These are phyloP conservation scores for Tachycineta bicolor DNA, from an alignment of 2,113 vertebrate species.

Conservation along the genomic window DNA sequence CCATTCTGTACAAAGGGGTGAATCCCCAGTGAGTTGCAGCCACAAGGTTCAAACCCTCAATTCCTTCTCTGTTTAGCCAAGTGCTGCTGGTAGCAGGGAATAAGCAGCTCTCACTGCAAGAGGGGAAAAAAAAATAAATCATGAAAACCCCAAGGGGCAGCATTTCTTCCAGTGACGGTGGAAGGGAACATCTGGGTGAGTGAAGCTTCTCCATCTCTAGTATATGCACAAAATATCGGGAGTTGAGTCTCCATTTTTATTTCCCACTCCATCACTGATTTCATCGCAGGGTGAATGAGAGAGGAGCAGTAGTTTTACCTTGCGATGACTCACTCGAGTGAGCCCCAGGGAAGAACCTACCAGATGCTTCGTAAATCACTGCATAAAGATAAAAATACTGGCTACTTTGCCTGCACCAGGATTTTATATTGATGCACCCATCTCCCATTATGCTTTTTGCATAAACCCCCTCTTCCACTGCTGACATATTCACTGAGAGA, in stretches of 20 bases:
- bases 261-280: conserved; percentile 22
- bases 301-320: conserved; percentile 46
- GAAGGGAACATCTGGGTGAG: neutral
- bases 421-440: neutral
- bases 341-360: conserved; percentile 55
- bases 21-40: neutral
- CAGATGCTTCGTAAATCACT: conserved; percentile 29
- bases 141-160: neutral
- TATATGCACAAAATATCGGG: neutral
- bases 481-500: neutral
- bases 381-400: conserved; percentile 21
- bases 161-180: neutral
- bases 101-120: neutral
- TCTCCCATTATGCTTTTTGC: neutral
- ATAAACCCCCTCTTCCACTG: neutral
- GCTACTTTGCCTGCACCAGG: neutral
- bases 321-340: conserved; percentile 19
- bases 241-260: conserved; percentile 18
- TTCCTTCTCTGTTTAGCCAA: neutral
- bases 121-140: neutral
- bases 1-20: neutral
- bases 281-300: neutral
- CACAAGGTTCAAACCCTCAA: neutral
- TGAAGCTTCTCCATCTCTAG: conserved; percentile 8
- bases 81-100: neutral